A percentile compares a stretch with the other conserved stretches of the same genome.
Conservation (phyloP, 1,140 invertebrate genomes). For the Pseudachorutes palmiensis region DNA sequence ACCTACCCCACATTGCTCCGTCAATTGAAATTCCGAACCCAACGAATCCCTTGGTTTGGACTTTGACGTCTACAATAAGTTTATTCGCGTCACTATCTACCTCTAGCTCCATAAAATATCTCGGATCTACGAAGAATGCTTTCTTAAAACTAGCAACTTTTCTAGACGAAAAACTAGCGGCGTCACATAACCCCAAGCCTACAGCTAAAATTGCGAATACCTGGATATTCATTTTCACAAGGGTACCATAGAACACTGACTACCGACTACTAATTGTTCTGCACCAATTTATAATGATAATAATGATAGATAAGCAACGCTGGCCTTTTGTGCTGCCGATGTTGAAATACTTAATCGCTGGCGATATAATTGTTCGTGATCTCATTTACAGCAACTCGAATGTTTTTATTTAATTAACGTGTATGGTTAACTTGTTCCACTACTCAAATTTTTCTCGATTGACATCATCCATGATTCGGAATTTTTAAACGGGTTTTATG, state of each 20-base stretch:
- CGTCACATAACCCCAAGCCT: not conserved
- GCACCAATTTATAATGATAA: not conserved
- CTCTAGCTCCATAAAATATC: not conserved
- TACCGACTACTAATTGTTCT: not conserved
- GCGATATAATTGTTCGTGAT: too few relatives aligned
- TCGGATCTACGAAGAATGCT: not conserved
- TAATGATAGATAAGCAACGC: not conserved
- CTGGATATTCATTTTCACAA: not conserved
- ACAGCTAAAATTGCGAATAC: not conserved
- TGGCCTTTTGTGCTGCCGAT: too few relatives aligned
- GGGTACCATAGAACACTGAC: not conserved
- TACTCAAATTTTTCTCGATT: too few relatives aligned
- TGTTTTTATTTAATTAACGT: too few relatives aligned
- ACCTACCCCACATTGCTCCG: slow-evolving; percentile 8
- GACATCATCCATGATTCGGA: too few relatives aligned
- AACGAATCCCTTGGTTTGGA: slow-evolving; percentile 8
- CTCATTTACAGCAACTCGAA: too few relatives aligned
- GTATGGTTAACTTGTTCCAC: too few relatives aligned
- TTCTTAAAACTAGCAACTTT: not conserved
- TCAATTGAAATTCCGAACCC: slow-evolving; percentile 16
- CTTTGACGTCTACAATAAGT: not conserved
- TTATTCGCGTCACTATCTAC: not conserved
- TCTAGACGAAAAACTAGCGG: not conserved
- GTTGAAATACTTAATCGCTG: too few relatives aligned
- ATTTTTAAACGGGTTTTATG: too few relatives aligned